Evolutionary conservation across 1,140 invertebrate species (phyloP), one percentile per base, ranked within the genome.

Genomic region (Apis cerana): DNA sequence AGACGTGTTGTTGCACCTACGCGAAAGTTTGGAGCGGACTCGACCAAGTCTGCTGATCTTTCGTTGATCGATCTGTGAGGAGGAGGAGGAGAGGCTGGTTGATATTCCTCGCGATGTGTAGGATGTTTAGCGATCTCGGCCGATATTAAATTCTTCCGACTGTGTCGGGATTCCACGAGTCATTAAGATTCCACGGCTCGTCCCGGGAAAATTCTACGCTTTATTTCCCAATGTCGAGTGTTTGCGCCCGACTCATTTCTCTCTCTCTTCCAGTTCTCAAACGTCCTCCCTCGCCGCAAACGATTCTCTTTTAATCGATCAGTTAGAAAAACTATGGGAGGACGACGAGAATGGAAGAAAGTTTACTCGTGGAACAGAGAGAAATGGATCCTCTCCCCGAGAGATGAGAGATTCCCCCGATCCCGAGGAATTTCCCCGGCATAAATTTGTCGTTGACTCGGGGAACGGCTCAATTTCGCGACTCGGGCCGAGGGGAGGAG

Each of bases 121-220:
- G 62, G 56, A 75, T 84, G 59, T 68, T 80, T 87, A 62, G 48
- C 27, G 72, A 67, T 80, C 50, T 80, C 43, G 65, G 79, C 62
- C 67, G 72, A 88, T 87, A 88, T 88, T 88, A 88, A 88, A 88
- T 88, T 88, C 87, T 88, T 85, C 79, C 74, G 56, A 85, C 64
- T 80, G 75, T 33, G 76, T 52, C 64, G 19, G 79, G 59, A 72
- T 88, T 62, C 86, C 33, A 48, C 17, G 67, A 27, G 80, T 88
- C 61, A 23, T 59, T 58, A 50, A 64, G 58, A 88, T 85, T 82
- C 75, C n/a, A 21, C 43, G n/a, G 27, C 21, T 72, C 62, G 23
- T 21, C 52, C 61, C 81, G 59, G 56, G 52, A 82, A 69, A 68
- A 82, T 83, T 72, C 59, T 64, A 77, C 65, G 65, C 56, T 82